A percentile compares a stretch with the other conserved stretches of the same genome.
Evolutionary conservation across 2,888 invertebrate species (phyloP).

Genomic region (Thera obeliscata): DNA sequence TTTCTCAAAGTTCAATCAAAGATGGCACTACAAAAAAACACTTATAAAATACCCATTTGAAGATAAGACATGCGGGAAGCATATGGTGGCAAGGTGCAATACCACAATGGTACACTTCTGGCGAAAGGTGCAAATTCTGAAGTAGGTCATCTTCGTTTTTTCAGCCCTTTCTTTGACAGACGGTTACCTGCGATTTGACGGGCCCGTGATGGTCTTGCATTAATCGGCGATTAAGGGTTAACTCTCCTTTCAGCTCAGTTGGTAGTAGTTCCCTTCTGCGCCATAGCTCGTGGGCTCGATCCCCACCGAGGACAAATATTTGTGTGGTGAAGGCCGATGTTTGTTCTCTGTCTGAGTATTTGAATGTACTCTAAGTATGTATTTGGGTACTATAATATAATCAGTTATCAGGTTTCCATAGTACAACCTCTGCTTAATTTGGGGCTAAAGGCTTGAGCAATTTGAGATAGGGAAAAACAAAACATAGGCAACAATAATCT

Average conservation of each 20-base stretch:
- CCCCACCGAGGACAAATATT: too few species aligned
- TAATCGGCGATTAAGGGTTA: slow-evolving; percentile 10
- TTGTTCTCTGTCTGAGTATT: too few species aligned
- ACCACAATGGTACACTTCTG: slow-evolving; percentile 69
- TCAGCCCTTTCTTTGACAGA: slow-evolving; percentile 41
- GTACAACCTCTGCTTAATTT: too few species aligned
- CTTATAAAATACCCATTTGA: slow-evolving; percentile 38
- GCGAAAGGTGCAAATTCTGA: slow-evolving; percentile 76
- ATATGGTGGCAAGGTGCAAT: slow-evolving; percentile 74
- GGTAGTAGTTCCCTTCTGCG: background rate
- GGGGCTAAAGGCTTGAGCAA: too few species aligned
- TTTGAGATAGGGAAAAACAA: too few species aligned
- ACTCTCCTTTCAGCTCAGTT: background rate
- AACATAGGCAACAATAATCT: too few species aligned
- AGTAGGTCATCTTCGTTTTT: slow-evolving; percentile 74
- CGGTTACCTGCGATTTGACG: slow-evolving; percentile 41
- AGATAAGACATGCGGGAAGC: slow-evolving; percentile 64
- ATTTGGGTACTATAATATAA: too few species aligned
- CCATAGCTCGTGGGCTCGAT: too few species aligned
- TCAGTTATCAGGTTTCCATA: too few species aligned
- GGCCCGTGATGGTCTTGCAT: background rate
- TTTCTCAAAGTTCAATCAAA: slow-evolving; percentile 34
- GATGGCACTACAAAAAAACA: slow-evolving; percentile 36
- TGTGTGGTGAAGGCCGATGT: too few species aligned
- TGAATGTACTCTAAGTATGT: too few species aligned